Evolutionary conservation across 1,140 invertebrate species (phyloP).

Genomic region (Cydia amplana): DNA sequence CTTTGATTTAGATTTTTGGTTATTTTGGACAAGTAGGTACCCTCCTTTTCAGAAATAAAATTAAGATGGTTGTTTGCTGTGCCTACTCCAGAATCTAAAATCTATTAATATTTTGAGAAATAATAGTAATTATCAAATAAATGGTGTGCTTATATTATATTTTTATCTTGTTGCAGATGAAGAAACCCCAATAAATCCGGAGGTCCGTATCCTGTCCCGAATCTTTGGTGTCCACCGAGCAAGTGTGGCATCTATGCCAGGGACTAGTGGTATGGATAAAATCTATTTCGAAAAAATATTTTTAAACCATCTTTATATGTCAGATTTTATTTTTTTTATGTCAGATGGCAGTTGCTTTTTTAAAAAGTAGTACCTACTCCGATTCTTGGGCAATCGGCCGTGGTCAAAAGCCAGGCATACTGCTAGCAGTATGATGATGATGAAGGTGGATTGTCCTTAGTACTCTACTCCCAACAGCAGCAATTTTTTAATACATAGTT

Average conservation of each 20-base stretch:
- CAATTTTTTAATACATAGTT: too few species aligned
- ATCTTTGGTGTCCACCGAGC: background rate
- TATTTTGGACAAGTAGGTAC: background rate
- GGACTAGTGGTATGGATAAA: background rate
- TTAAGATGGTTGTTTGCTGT: background rate
- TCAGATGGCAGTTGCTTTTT: too few species aligned
- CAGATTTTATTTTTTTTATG: too few species aligned
- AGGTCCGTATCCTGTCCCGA: constrained; percentile 15
- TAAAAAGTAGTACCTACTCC: too few species aligned
- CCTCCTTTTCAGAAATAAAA: background rate
- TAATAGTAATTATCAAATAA: too few species aligned
- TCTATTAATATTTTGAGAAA: background rate
- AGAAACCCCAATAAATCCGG: background rate
- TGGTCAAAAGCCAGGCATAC: too few species aligned
- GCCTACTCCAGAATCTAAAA: background rate
- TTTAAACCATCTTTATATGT: too few species aligned
- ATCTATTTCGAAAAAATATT: background rate
- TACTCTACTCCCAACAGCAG: too few species aligned
- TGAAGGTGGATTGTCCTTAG: too few species aligned
- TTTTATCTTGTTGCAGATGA: constrained; percentile 1
- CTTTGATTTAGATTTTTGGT: background rate
- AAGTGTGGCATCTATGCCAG: constrained; percentile 11
- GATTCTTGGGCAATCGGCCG: too few species aligned
- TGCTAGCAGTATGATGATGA: too few species aligned
- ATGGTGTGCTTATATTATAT: background rate